Evolutionary conservation across 2,888 invertebrate genomes (phyloP).

Genomic region (Aricia artaxerxes): DNA sequence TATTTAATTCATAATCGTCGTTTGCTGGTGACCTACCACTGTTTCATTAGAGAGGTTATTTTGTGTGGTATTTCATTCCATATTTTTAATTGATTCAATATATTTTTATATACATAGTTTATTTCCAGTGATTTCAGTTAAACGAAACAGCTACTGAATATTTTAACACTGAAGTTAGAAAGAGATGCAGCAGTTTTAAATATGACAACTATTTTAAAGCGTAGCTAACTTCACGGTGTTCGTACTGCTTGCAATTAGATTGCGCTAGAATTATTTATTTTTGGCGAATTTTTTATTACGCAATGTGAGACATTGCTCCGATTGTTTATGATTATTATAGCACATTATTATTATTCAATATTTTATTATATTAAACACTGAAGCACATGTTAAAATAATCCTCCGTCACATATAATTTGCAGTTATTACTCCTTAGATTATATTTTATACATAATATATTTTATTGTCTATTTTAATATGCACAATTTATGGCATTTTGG

Average conservation of each 20-base stretch:
- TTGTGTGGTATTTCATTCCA: slow-evolving; percentile 78
- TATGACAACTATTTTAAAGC: slow-evolving; percentile 44
- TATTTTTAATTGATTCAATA: slow-evolving; percentile 55
- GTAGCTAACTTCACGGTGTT: slow-evolving; percentile 14
- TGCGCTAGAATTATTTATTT: slow-evolving; percentile 69
- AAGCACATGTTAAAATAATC: slow-evolving; percentile 62
- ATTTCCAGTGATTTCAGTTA: slow-evolving; percentile 59
- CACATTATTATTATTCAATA: slow-evolving; percentile 41
- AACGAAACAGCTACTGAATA: slow-evolving; percentile 19
- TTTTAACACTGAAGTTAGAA: slow-evolving; percentile 24
- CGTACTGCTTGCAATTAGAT: slow-evolving; percentile 70
- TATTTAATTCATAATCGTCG: slow-evolving; percentile 24
- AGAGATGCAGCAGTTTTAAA: slow-evolving; percentile 16
- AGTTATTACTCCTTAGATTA: slow-evolving; percentile 70
- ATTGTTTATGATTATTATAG: slow-evolving; percentile 50
- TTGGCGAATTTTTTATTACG: slow-evolving; percentile 50
- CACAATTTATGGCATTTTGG: slow-evolving; percentile 76
- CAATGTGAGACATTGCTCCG: slow-evolving; percentile 72
- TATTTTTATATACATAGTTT: slow-evolving; percentile 59
- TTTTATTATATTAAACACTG: slow-evolving; percentile 53
- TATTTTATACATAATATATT: slow-evolving; percentile 75
- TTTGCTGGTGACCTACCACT: slow-evolving; percentile 30
- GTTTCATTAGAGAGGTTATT: slow-evolving; percentile 64
- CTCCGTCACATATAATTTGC: slow-evolving; percentile 69
- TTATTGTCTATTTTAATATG: slow-evolving; percentile 75